phyloP scores from a whole-genome alignment of 2,113 vertebrate species.

The Herpetotheres cachinnans region DNA sequence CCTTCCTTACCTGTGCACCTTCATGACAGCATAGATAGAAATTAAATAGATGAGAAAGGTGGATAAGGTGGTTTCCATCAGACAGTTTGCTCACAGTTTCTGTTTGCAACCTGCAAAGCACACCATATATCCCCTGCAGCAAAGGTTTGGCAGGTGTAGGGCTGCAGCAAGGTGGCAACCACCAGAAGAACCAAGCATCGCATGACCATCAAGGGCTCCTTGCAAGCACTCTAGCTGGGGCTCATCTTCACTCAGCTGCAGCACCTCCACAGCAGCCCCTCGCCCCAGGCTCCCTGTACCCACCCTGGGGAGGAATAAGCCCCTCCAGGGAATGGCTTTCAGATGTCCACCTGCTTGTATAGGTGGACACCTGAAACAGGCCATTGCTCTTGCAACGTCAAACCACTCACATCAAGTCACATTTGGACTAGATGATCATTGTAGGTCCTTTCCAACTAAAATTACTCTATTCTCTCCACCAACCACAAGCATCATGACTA shows the following conservation, averaged over 20 bases:
- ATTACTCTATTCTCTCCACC: too few relatives aligned
- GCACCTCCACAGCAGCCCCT: background rate
- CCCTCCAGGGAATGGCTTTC: fast-evolving
- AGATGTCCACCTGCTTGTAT: background rate
- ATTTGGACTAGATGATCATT: too few relatives aligned
- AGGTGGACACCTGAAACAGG: background rate
- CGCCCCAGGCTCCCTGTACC: background rate
- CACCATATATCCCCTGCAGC: too few relatives aligned
- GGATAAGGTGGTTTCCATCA: background rate
- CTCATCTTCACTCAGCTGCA: background rate
- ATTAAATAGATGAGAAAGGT: background rate
- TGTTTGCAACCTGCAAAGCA: background rate
- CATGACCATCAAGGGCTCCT: background rate
- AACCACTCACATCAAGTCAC: background rate
- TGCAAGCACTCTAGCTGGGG: background rate
- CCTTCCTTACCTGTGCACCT: background rate
- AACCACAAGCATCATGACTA: background rate
- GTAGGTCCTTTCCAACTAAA: background rate
- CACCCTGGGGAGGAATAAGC: background rate
- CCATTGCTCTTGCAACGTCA: background rate
- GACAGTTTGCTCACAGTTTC: background rate
- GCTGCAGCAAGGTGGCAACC: background rate
- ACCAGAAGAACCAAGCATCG: background rate
- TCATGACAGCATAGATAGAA: background rate
- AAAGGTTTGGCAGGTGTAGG: background rate